These are phyloP conservation scores for Telmatochromis brachygnathus DNA, from an alignment of 2,113 vertebrate species.

Conservation along the genomic window DNA sequence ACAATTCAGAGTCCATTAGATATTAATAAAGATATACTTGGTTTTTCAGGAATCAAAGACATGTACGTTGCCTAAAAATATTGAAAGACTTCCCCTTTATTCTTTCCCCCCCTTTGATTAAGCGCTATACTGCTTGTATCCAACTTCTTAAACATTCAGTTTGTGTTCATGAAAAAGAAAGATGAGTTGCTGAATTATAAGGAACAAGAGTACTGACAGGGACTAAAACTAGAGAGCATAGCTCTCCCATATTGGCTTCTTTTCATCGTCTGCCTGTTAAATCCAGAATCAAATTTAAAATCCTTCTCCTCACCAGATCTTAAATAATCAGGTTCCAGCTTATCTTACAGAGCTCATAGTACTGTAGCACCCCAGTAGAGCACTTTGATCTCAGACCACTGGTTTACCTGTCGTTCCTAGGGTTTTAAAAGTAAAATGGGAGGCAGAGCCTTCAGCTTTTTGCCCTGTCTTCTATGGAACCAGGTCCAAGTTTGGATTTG, in stretches of 20 bases:
- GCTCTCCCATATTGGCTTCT: neutral
- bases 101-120: rapidly evolving
- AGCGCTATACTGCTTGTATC: neutral
- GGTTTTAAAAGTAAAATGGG: neutral
- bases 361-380: neutral
- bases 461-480: neutral
- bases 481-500: neutral
- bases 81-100: neutral
- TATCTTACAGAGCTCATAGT: neutral
- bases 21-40: neutral
- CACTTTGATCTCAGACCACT: neutral
- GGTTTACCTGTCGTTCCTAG: neutral
- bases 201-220: neutral
- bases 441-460: neutral
- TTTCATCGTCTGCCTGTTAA: neutral
- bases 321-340: neutral
- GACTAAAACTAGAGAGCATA: neutral
- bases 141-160: neutral
- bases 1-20: neutral
- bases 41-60: neutral
- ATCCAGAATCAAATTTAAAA: neutral
- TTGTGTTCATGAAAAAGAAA: neutral
- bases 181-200: neutral
- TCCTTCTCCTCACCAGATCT: neutral
- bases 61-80: neutral